Evolutionary conservation across 1,140 invertebrate genomes (phyloP).

Genomic region (Pinna nobilis): DNA sequence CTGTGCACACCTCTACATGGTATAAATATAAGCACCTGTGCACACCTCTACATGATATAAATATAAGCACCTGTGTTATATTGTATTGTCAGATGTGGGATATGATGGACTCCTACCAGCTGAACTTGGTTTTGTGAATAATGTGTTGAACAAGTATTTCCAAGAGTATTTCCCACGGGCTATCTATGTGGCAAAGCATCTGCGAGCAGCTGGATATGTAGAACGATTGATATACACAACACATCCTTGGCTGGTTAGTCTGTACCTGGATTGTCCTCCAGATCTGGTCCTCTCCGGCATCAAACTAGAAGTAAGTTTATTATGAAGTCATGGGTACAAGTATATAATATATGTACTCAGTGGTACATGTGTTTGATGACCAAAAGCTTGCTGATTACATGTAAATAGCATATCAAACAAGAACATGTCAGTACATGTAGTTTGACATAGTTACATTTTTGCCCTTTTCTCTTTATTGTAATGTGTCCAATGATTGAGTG

Average conservation of each 20-base stretch:
- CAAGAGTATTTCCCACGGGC: constrained; percentile 61
- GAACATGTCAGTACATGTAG: too few relatives aligned
- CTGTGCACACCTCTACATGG: too few relatives aligned
- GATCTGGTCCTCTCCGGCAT: constrained; percentile 54
- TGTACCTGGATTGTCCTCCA: constrained; percentile 67
- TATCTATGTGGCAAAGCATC: constrained; percentile 38
- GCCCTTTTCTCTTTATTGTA: too few relatives aligned
- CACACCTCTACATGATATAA: not conserved
- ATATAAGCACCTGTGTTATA: not conserved
- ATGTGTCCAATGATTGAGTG: too few relatives aligned
- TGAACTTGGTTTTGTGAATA: constrained; percentile 53
- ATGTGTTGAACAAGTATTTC: constrained; percentile 67
- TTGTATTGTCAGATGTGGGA: constrained; percentile 61
- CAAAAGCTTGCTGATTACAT: too few relatives aligned
- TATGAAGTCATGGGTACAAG: too few relatives aligned
- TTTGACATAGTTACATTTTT: too few relatives aligned
- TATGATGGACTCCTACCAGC: constrained; percentile 51
- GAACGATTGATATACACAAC: constrained; percentile 67
- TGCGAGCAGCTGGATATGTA: constrained; percentile 47
- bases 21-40: not conserved
- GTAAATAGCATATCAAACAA: too few relatives aligned
- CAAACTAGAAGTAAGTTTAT: constrained; percentile 21
- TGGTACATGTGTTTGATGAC: too few relatives aligned
- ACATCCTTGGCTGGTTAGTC: constrained; percentile 66
- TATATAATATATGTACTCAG: too few relatives aligned